phyloP scores from a whole-genome alignment of 2,888 invertebrate species.

The Synergus itoensis region DNA sequence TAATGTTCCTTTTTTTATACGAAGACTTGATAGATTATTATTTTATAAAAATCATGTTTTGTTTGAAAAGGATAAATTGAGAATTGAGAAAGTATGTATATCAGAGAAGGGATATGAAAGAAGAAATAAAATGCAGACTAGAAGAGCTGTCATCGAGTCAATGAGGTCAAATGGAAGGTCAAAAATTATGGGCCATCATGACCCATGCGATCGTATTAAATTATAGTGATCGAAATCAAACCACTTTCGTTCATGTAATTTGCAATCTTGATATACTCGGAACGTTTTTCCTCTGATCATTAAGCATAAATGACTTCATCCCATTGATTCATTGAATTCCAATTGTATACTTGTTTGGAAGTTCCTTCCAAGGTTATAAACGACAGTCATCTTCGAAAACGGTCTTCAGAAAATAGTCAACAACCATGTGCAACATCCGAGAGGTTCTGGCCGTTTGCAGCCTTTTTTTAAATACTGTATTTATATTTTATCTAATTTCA shows the following conservation, averaged over 20 bases:
- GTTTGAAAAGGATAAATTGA: too few species aligned
- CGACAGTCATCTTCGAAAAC: background rate
- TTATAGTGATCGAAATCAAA: background rate
- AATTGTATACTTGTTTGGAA: background rate
- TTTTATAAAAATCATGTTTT: too few species aligned
- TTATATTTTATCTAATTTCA: background rate
- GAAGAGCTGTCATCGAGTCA: background rate
- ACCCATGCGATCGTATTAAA: background rate
- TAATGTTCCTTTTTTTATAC: too few species aligned
- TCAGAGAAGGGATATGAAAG: too few species aligned
- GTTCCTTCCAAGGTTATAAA: background rate
- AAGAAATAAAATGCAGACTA: background rate
- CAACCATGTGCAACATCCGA: constrained; percentile 9
- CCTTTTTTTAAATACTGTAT: background rate
- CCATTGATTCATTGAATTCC: background rate
- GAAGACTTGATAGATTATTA: too few species aligned
- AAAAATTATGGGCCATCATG: background rate
- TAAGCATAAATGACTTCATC: background rate
- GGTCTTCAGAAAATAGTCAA: constrained; percentile 8
- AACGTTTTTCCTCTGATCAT: background rate
- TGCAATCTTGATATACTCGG: background rate
- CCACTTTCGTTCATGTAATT: background rate
- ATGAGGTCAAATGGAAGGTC: background rate
- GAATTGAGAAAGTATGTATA: too few species aligned
- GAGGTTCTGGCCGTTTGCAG: background rate